Percentiles rank a stretch among this genome's conserved stretches.
phyloP scores from a whole-genome alignment of 2,113 vertebrate species.

The Elephas maximus region DNA sequence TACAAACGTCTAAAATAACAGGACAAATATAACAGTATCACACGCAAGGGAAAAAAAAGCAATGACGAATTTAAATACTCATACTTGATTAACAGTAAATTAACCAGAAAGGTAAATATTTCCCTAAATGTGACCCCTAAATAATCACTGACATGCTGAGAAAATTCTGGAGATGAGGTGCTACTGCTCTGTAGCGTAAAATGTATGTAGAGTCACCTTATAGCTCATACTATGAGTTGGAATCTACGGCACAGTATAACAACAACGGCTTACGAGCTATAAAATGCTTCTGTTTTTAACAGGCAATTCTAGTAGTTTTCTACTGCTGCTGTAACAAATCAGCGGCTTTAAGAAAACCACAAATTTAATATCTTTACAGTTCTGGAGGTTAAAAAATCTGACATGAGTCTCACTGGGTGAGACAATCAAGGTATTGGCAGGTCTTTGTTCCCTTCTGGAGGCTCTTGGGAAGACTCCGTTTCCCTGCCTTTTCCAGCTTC shows the following conservation, averaged over 20 bases:
- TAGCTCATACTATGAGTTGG: background rate
- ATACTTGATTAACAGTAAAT: slow-evolving; percentile 10
- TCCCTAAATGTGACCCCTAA: slow-evolving; percentile 47
- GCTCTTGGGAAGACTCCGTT: background rate
- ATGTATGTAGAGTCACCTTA: background rate
- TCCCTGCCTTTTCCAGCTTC: background rate
- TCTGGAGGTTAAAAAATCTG: background rate
- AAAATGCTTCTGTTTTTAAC: background rate
- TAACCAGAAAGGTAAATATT: slow-evolving; percentile 44
- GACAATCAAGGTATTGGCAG: background rate
- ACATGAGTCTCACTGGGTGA: background rate
- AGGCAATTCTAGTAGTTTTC: background rate
- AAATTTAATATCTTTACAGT: background rate
- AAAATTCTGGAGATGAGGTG: slow-evolving; percentile 9
- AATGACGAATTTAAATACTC: slow-evolving; percentile 4
- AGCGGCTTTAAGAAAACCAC: background rate
- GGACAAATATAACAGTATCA: background rate
- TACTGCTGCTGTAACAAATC: slow-evolving; percentile 4
- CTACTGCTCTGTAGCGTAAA: slow-evolving; percentile 7
- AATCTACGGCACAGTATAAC: background rate
- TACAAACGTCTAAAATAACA: slow-evolving; percentile 24
- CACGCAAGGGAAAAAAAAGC: background rate
- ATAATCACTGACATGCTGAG: background rate
- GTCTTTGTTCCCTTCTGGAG: background rate
- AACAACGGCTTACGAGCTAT: background rate